Evolutionary conservation across 1,140 invertebrate species (phyloP).

Genomic region (Nixonia krombeini): DNA sequence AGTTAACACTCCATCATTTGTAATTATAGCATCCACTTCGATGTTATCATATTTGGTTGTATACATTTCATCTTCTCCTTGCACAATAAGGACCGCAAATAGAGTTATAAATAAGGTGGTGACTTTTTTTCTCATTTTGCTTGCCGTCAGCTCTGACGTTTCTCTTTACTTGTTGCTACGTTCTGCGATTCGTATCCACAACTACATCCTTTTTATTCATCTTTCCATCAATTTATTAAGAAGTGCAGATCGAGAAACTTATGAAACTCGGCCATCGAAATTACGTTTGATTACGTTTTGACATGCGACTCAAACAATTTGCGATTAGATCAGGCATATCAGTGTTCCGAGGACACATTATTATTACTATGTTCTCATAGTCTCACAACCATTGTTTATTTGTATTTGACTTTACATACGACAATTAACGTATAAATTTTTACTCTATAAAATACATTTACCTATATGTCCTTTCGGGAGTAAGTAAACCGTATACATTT

Average conservation of each 20-base stretch:
- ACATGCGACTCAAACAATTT: conserved; percentile 21
- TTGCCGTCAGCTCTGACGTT: conserved; percentile 20
- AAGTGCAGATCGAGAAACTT: conserved; percentile 5
- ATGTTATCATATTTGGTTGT: conserved; percentile 73
- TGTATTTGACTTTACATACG: too few relatives aligned
- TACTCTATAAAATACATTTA: too few relatives aligned
- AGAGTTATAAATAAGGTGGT: conserved; percentile 27
- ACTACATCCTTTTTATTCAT: conserved; percentile 33
- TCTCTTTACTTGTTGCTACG: conserved; percentile 20
- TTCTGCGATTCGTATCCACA: conserved; percentile 6
- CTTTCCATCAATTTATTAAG: conserved; percentile 7
- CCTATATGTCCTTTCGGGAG: too few relatives aligned
- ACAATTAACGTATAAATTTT: not conserved
- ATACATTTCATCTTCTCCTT: conserved; percentile 61
- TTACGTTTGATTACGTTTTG: conserved; percentile 26
- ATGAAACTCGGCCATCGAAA: conserved; percentile 6
- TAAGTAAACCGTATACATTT: too few relatives aligned
- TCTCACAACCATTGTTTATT: conserved; percentile 1
- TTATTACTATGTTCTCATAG: conserved; percentile 14
- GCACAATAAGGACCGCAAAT: conserved; percentile 26
- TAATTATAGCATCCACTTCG: conserved; percentile 71
- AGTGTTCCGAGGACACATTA: conserved; percentile 12
- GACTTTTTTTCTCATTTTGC: conserved; percentile 32
- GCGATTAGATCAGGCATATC: conserved; percentile 5
- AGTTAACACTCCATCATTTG: conserved; percentile 70